Conservation (phyloP, 1,140 invertebrate genomes). For the Aphelinus atriplicis region DNA sequence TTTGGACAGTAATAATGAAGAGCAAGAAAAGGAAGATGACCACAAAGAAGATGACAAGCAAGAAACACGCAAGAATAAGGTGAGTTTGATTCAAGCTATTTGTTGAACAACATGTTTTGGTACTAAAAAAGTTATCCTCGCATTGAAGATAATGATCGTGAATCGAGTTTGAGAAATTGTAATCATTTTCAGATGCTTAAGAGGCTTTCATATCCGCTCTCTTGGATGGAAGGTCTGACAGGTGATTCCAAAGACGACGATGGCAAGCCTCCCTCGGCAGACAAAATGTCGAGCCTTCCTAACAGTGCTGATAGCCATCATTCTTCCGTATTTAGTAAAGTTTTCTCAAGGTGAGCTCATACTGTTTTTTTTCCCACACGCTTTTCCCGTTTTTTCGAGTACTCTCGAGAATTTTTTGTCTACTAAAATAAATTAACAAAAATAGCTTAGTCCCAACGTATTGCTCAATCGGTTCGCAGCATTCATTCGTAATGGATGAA, state of each 20-base stretch:
- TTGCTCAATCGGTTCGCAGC: not conserved
- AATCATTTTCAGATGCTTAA: slow-evolving; percentile 79
- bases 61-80: slow-evolving; percentile 68
- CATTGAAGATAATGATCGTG: not conserved
- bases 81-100: slow-evolving; percentile 43
- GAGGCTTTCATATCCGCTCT: slow-evolving; percentile 88
- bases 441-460: not conserved
- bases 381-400: slow-evolving; percentile 12
- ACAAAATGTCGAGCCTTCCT: slow-evolving; percentile 68
- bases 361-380: not conserved
- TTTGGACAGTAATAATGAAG: slow-evolving; percentile 71
- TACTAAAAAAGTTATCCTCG: no score
- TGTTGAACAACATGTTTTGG: no score
- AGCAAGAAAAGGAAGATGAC: slow-evolving; percentile 60
- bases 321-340: slow-evolving; percentile 85
- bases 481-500: not conserved
- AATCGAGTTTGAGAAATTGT: not conserved
- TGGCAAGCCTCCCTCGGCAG: slow-evolving; percentile 53
- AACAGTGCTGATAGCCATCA: slow-evolving; percentile 75
- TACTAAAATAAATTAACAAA: not conserved
- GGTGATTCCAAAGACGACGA: slow-evolving; percentile 72
- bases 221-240: slow-evolving; percentile 89
- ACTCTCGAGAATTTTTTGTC: not conserved
- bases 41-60: slow-evolving; percentile 66
- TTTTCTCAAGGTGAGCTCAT: slow-evolving; percentile 80